Base-by-base conservation (phyloP, 2,113 vertebrate genomes). In the Machaerirhynchus nigripectus region DNA sequence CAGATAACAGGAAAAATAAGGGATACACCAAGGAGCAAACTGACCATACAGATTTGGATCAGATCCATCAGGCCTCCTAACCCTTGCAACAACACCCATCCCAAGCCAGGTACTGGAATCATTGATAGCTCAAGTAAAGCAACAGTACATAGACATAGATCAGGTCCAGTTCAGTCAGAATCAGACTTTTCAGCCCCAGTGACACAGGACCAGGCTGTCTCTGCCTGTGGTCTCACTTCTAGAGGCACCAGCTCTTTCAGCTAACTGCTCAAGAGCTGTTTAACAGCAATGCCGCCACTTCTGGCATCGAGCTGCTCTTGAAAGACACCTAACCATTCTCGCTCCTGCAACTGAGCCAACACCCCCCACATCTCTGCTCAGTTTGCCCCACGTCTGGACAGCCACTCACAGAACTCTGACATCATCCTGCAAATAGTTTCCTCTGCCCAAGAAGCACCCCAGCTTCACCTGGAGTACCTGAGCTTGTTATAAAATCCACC, bases 321-420 rank as follows among this genome's bases (percentile, higher is more conserved):
- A 65, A 73, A 79, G 39, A 27, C 9, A 30, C 0, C 0, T 1
- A 84, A 65, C 21, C 68, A 10, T 50, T 53, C 57, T 85, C 19
- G 7, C 16, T 21, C 46, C n/a, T 69, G 35, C 70, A 63, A 8
- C n/a, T 49, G 17, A 87, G 50, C 10, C 57, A 79, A 55, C 47
- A 67, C 42, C 42, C 7, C 13, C 13, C 15, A 3, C 3, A 16
- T 49, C 28, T 76, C 68, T 39, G 70, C 21, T 71, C 56, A n/a
- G 37, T n/a, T 46, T 7, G 2, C 17, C 44, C 30, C 35, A 13
- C 5, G 5, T 14, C 57, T 3, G 0, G 10, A 60, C 6, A 78
- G 69, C 47, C 11, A 10, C 42, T 20, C 28, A 33, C 50, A 67
- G 40, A 81, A 74, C 24, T 26, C 69, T 26, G 7, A 50, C 46